A percentile compares a stretch with the other conserved stretches of the same genome.
Conservation (phyloP, 1,140 invertebrate species). For the Drosophila melanogaster region Release_6_plus_ISO1_MT NC_004354.4:15118501-15119000, state of each 20-base stretch:
- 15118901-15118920: slow-evolving; percentile 28
- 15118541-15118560: slow-evolving; percentile 7
- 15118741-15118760: slow-evolving; percentile 8
- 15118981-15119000: slow-evolving; percentile 15
- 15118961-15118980: slow-evolving; percentile 15
- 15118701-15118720: slow-evolving; percentile 30
- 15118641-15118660: slow-evolving; percentile 34
- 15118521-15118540: slow-evolving; percentile 34
- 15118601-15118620: not conserved
- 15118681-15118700: slow-evolving; percentile 16
- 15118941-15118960: not conserved
- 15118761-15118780: not conserved
- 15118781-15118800: not conserved
- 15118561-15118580: not conserved
- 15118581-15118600: not conserved
- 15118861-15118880: not conserved
- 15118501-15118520: slow-evolving; percentile 24
- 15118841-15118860: slow-evolving; percentile 9
- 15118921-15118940: slow-evolving; percentile 1
- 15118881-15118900: slow-evolving; percentile 8
- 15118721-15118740: slow-evolving; percentile 23
- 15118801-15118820: slow-evolving; percentile 20
- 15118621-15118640: slow-evolving; percentile 46
- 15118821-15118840: slow-evolving; percentile 26
- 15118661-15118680: not conserved